Percentiles rank a stretch among this genome's conserved stretches.
These are phyloP conservation scores for Eledona agricola DNA, from an alignment of 2,888 invertebrate species.

Conservation along the genomic window DNA sequence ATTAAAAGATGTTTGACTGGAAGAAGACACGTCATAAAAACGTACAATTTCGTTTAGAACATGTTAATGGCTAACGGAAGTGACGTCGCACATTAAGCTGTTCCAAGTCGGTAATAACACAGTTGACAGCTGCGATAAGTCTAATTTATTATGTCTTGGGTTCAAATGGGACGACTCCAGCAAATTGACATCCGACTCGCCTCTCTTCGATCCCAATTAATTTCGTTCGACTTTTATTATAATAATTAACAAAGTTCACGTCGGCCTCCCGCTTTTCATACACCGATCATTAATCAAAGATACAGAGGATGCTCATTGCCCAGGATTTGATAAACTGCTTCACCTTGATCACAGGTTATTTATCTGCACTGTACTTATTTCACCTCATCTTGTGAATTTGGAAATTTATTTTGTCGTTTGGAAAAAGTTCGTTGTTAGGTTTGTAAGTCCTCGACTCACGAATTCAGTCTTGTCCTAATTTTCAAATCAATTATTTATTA, in stretches of 20 bases:
- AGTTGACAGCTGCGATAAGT: constrained; percentile 56
- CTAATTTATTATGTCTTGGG: constrained; percentile 54
- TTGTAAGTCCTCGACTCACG: too few species aligned
- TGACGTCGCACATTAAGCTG: constrained; percentile 49
- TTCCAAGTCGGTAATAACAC: constrained; percentile 51
- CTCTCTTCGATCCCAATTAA: constrained; percentile 29
- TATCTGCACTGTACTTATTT: constrained; percentile 21
- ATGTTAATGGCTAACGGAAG: constrained; percentile 49
- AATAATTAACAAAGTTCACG: constrained; percentile 24
- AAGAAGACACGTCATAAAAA: constrained; percentile 24
- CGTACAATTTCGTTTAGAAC: constrained; percentile 22
- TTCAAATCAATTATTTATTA: too few species aligned
- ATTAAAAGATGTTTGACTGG: constrained; percentile 17
- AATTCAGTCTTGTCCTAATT: too few species aligned
- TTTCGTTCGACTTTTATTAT: constrained; percentile 16
- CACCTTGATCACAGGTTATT: constrained; percentile 33
- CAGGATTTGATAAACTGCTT: constrained; percentile 29
- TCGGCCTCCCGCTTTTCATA: too few species aligned
- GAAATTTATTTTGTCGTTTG: too few species aligned
- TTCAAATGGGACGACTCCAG: constrained; percentile 48
- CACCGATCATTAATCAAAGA: constrained; percentile 39
- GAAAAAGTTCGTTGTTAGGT: too few species aligned
- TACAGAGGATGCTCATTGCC: constrained; percentile 32
- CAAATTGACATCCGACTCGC: constrained; percentile 44
- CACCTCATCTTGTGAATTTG: too few species aligned